Conservation (phyloP, 2,113 vertebrate genomes). For the Cyanistes caeruleus region DNA sequence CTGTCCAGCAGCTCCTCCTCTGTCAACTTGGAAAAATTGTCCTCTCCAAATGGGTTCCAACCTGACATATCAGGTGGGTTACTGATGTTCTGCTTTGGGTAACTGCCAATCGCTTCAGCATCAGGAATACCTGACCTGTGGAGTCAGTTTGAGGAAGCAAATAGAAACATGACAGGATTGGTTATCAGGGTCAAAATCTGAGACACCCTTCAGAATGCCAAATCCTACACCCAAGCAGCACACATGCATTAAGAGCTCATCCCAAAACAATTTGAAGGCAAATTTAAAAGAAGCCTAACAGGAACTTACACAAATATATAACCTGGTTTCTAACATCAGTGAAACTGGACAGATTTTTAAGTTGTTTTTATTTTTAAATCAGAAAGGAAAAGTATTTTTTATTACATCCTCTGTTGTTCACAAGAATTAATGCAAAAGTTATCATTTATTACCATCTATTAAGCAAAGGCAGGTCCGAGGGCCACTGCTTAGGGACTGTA, state of each 20-base stretch:
- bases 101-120: conserved; percentile 71
- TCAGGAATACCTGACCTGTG: conserved; percentile 76
- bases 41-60: conserved; percentile 98
- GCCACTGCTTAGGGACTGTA: rapidly evolving
- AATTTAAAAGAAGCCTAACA: background rate
- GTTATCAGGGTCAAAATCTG: background rate
- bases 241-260: background rate
- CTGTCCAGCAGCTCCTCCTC: conserved; percentile 96
- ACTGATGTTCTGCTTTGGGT: conserved; percentile 79
- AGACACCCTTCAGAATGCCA: background rate
- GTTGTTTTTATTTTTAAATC: background rate
- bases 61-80: conserved; percentile 97
- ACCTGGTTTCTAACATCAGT: background rate
- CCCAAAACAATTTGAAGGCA: background rate
- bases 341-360: background rate
- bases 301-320: background rate
- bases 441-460: background rate
- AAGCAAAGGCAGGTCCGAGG: background rate
- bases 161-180: background rate
- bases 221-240: background rate
- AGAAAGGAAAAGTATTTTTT: background rate
- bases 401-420: rapidly evolving
- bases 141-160: background rate
- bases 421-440: rapidly evolving
- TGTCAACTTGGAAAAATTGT: conserved; percentile 96